phyloP scores from a whole-genome alignment of 2,113 vertebrate species.

The Rallus limicola region DNA sequence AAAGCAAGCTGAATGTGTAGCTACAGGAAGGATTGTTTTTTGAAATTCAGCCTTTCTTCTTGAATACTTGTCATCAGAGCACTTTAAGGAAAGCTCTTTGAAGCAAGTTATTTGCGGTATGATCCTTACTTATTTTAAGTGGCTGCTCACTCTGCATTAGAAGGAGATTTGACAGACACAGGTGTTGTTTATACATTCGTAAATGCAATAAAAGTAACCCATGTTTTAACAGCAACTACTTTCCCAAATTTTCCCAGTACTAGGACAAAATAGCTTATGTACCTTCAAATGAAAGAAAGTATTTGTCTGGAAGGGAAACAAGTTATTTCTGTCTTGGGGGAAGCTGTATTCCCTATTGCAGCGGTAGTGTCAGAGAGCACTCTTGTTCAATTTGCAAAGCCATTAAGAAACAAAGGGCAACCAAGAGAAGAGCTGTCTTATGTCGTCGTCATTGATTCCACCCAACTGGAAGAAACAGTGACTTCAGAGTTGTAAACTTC shows the following conservation, averaged over 20 bases:
- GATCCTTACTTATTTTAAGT: not conserved
- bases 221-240: not conserved
- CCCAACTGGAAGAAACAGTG: not conserved
- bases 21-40: not conserved
- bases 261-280: not conserved
- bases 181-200: not conserved
- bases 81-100: not conserved
- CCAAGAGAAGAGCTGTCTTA: not conserved
- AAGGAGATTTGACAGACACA: not conserved
- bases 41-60: not conserved
- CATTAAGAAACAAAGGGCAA: not conserved
- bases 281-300: not conserved
- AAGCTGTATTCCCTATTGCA: not conserved
- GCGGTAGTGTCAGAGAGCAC: not conserved
- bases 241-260: not conserved
- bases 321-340: not conserved
- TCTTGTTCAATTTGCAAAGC: not conserved
- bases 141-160: not conserved
- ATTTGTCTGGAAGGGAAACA: not conserved
- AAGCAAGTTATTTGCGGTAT: not conserved
- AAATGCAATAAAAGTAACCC: not conserved
- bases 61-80: not conserved
- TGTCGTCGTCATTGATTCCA: not conserved
- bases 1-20: not conserved
- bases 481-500: not conserved